A percentile compares a stretch with the other conserved stretches of the same genome.
These are phyloP conservation scores for Pygocentrus nattereri DNA, from an alignment of 2,797 vertebrate genomes.

Conservation along the genomic window DNA sequence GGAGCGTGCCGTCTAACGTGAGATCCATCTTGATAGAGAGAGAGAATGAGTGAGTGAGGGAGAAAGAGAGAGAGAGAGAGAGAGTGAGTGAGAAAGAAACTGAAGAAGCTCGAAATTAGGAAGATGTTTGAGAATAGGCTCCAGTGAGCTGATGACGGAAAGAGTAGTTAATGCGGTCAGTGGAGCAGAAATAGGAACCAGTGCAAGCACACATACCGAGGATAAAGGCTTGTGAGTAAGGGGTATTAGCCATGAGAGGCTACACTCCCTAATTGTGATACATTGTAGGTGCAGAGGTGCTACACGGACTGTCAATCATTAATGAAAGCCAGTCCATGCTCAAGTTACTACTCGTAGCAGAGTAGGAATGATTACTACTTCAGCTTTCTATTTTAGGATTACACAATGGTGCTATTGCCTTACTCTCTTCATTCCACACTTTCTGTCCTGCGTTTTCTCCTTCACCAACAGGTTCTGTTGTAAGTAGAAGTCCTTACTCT, in stretches of 20 bases:
- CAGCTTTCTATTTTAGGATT: conserved; percentile 41
- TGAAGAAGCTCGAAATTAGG: not conserved
- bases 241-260: not conserved
- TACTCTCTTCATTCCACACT: not conserved
- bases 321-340: conserved; percentile 72
- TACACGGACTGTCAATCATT: conserved; percentile 77
- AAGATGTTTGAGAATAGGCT: not conserved
- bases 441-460: no score
- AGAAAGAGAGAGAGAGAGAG: not conserved
- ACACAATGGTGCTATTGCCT: not conserved
- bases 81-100: not conserved
- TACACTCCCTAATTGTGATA: conserved; percentile 14
- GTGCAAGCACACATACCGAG: not conserved
- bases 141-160: not conserved
- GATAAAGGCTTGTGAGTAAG: not conserved
- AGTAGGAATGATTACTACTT: not conserved
- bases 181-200: not conserved
- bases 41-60: conserved; percentile 43
- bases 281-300: conserved; percentile 30
- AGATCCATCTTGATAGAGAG: conserved; percentile 55
- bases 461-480: no score
- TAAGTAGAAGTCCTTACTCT: no score
- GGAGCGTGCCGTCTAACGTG: conserved; percentile 58
- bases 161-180: not conserved
- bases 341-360: not conserved